phyloP scores from a whole-genome alignment of 2,797 vertebrate genomes.

The Fringilla coelebs region DNA sequence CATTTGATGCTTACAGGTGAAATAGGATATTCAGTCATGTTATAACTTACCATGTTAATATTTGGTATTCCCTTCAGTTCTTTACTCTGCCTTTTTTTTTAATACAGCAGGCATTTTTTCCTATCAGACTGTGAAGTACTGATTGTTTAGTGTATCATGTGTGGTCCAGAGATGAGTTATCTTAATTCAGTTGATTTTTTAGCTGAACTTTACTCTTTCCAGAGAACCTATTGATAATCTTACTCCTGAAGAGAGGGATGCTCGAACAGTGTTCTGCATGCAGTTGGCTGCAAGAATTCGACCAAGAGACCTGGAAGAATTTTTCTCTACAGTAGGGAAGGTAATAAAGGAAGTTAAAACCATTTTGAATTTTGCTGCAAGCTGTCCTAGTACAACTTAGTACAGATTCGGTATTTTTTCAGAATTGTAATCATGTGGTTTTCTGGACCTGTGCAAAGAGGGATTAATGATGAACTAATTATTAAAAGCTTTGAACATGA shows the following conservation, averaged over 20 bases:
- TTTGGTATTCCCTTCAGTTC: not conserved
- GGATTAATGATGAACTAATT: not conserved
- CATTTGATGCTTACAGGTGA: not conserved
- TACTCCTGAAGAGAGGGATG: conserved; percentile 94
- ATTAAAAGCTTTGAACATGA: not conserved
- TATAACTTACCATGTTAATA: not conserved
- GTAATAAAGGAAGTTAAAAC: conserved; percentile 61
- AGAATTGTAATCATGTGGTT: not conserved
- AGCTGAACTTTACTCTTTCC: not conserved
- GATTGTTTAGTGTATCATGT: not conserved
- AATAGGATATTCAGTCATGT: not conserved
- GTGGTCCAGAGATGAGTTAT: not conserved
- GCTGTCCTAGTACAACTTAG: not conserved
- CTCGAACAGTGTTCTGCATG: conserved; percentile 97
- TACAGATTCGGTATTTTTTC: not conserved
- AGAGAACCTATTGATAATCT: conserved; percentile 94
- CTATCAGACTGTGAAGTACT: not conserved
- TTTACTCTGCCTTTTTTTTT: not conserved
- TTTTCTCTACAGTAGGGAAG: conserved; percentile 97
- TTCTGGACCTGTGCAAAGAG: not conserved
- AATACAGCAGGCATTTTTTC: not conserved
- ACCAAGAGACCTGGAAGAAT: conserved; percentile 94
- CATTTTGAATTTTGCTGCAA: not conserved
- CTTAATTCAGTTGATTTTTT: not conserved
- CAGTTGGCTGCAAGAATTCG: conserved; percentile 94